Evolutionary conservation across 1,140 invertebrate species (phyloP).

Genomic region (Leptoteleia sp.): DNA sequence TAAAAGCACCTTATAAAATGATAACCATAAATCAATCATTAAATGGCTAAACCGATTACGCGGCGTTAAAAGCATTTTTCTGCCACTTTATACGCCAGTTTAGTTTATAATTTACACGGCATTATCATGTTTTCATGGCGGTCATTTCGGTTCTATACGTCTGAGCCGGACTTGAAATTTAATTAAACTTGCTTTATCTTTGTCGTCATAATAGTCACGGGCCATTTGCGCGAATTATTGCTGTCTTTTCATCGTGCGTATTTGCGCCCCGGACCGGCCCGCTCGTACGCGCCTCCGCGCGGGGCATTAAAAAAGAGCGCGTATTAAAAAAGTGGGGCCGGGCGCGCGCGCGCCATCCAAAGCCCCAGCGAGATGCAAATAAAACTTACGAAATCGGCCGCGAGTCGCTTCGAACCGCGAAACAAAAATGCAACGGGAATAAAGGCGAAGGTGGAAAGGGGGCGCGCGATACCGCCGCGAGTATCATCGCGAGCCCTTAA

Average conservation of each 20-base stretch:
- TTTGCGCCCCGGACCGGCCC: conserved; percentile 2
- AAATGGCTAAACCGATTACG: conserved; percentile 3
- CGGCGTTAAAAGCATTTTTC: conserved; percentile 12
- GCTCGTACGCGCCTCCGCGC: conserved; percentile 30
- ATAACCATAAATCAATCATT: conserved; percentile 16
- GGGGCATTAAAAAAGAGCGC: conserved; percentile 24
- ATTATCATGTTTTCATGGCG: conserved; percentile 37
- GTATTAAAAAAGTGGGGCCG: too few species aligned
- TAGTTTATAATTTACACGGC: conserved; percentile 39
- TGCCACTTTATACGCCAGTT: conserved; percentile 21
- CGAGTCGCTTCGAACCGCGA: neutral
- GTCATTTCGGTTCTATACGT: conserved; percentile 33
- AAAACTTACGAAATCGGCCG: conserved; percentile 11
- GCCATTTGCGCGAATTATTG: conserved; percentile 48
- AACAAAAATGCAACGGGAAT: conserved; percentile 16
- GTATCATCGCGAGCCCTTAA: conserved; percentile 1
- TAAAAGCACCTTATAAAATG: conserved; percentile 6
- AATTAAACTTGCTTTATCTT: conserved; percentile 58
- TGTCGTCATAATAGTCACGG: conserved; percentile 33
- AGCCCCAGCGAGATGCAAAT: conserved; percentile 35
- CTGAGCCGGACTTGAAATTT: conserved; percentile 44
- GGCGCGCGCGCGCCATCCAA: too few species aligned
- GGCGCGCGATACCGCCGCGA: neutral
- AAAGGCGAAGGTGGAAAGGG: neutral
- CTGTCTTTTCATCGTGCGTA: conserved; percentile 45